Percentiles rank a stretch among this genome's conserved stretches.
phyloP scores from a whole-genome alignment of 2,797 vertebrate genomes.

The Microctenopoma stevenorrisi region DNA sequence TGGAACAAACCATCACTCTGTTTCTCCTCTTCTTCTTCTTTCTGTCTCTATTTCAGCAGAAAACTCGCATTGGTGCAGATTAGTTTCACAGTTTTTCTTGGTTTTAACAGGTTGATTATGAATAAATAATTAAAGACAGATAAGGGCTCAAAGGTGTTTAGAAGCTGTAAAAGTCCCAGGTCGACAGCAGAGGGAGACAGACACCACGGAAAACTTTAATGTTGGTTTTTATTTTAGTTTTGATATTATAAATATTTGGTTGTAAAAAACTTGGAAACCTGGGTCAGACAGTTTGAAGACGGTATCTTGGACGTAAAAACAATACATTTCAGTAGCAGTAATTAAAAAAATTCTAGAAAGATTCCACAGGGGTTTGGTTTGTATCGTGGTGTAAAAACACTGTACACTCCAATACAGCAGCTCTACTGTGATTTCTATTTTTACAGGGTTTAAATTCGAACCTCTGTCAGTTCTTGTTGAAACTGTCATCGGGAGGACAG shows the following conservation, averaged over 20 bases:
- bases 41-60: not conserved
- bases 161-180: rapidly evolving
- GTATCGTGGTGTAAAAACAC: too few relatives aligned
- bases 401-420: not conserved
- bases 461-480: too few relatives aligned
- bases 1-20: not conserved
- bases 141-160: not conserved
- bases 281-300: too few relatives aligned
- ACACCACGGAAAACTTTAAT: conserved; percentile 29
- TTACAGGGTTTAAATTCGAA: too few relatives aligned
- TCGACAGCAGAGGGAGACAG: conserved; percentile 69
- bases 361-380: too few relatives aligned
- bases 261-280: too few relatives aligned
- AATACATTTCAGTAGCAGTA: too few relatives aligned
- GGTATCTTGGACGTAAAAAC: too few relatives aligned
- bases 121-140: too few relatives aligned
- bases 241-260: too few relatives aligned
- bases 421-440: too few relatives aligned
- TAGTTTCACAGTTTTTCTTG: not conserved
- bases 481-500: not conserved
- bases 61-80: not conserved
- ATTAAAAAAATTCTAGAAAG: too few relatives aligned
- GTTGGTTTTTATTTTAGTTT: not conserved
- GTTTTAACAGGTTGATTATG: not conserved
- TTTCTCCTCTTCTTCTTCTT: not conserved